These are phyloP conservation scores for Rhamphomyia laevipes DNA, from an alignment of 2,888 invertebrate species.

Conservation along the genomic window DNA sequence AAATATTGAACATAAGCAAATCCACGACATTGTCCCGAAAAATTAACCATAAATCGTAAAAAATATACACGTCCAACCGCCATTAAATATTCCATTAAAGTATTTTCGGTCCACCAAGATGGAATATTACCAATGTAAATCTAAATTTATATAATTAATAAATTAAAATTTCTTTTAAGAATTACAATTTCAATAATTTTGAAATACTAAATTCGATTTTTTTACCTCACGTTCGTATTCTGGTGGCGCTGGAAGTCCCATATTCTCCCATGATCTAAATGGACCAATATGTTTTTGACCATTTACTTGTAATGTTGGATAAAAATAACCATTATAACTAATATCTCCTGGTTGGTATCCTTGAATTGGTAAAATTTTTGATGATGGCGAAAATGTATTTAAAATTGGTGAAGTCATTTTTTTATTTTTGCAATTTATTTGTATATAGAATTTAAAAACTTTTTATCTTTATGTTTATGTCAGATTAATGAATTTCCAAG, in stretches of 20 bases:
- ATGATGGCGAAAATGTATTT: too few relatives aligned
- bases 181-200: too few relatives aligned
- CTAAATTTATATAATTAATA: neutral
- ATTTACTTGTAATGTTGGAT: neutral
- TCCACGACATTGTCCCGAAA: constrained; percentile 21
- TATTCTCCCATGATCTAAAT: neutral
- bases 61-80: constrained; percentile 16
- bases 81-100: neutral
- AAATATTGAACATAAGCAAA: constrained; percentile 28
- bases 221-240: too few relatives aligned
- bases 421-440: too few relatives aligned
- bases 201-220: neutral
- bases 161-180: neutral
- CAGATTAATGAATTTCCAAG: too few relatives aligned
- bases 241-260: too few relatives aligned
- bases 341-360: neutral
- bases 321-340: neutral
- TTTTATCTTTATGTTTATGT: too few relatives aligned
- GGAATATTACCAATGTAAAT: neutral
- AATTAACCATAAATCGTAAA: constrained; percentile 27
- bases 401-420: too few relatives aligned
- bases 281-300: neutral
- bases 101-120: neutral
- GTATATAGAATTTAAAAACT: too few relatives aligned
- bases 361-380: too few relatives aligned